Evolutionary conservation across 2,888 invertebrate species (phyloP).

Genomic region (Brenthis ino): DNA sequence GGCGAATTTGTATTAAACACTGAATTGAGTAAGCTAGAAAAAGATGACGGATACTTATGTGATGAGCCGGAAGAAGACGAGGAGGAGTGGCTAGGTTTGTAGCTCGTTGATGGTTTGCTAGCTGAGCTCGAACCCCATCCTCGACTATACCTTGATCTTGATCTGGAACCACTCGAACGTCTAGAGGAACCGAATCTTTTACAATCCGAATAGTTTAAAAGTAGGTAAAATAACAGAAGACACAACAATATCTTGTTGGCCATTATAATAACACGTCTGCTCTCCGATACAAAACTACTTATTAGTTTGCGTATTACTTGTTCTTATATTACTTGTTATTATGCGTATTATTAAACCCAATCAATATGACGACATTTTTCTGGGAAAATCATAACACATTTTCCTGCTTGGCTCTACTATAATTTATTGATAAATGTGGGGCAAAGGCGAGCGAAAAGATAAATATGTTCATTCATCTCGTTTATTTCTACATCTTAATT

Average conservation of each 20-base stretch:
- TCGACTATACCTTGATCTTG: constrained; percentile 32
- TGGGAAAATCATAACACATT: constrained; percentile 43
- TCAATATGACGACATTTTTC: constrained; percentile 47
- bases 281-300: constrained; percentile 32
- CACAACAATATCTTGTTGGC: constrained; percentile 64
- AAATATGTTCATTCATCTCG: background rate
- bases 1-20: constrained; percentile 4
- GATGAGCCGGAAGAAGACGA: constrained; percentile 34
- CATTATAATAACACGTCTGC: constrained; percentile 54
- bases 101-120: constrained; percentile 34
- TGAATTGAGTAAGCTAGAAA: constrained; percentile 29
- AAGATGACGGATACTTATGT: constrained; percentile 35
- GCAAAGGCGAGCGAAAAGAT: constrained; percentile 17
- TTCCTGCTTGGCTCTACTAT: constrained; percentile 22
- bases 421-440: constrained; percentile 20
- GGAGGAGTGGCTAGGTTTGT: constrained; percentile 31
- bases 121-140: constrained; percentile 27
- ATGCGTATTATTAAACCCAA: constrained; percentile 33
- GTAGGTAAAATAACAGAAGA: constrained; percentile 55
- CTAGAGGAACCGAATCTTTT: constrained; percentile 43
- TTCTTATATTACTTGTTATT: background rate
- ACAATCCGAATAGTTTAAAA: constrained; percentile 51
- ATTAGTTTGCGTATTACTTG: background rate
- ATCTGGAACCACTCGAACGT: constrained; percentile 31
- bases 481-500: too few relatives aligned